Evolutionary conservation across 2,113 vertebrate genomes (phyloP).

Genomic region (Myrmophylax atrothorax): DNA sequence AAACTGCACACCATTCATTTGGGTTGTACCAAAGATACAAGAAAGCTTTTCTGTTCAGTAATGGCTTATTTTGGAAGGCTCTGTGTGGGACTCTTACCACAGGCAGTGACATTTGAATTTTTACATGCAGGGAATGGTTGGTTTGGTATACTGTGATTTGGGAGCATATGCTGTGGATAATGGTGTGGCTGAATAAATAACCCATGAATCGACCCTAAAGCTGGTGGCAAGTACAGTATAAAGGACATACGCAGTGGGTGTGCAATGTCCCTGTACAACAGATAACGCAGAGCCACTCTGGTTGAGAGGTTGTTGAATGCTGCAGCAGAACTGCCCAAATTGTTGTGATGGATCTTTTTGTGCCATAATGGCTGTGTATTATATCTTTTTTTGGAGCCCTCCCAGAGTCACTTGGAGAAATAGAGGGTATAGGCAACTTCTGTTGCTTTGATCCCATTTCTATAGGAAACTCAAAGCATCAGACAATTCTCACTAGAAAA

Average conservation of each 20-base stretch:
- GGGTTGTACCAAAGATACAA: background rate
- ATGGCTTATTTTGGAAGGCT: background rate
- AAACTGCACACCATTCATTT: background rate
- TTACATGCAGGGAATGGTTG: background rate
- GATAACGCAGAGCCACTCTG: background rate
- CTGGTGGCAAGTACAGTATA: background rate
- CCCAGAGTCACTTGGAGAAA: background rate
- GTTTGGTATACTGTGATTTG: background rate
- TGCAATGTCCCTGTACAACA: background rate
- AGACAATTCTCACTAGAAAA: background rate
- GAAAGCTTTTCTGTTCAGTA: background rate
- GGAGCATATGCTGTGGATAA: background rate
- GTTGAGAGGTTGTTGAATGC: background rate
- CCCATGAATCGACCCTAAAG: background rate
- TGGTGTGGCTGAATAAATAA: background rate
- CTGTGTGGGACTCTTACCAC: background rate
- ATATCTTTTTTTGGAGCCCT: background rate
- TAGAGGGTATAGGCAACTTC: background rate
- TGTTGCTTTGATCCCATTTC: background rate
- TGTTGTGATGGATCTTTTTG: background rate
- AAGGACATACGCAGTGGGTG: accelerated
- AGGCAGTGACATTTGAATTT: background rate
- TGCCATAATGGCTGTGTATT: background rate
- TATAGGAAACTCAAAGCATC: background rate
- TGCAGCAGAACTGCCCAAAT: background rate